Percentiles rank a stretch among this genome's conserved stretches.
phyloP scores from a whole-genome alignment of 2,888 invertebrate genomes.

The Hoplodrina blanda region DNA sequence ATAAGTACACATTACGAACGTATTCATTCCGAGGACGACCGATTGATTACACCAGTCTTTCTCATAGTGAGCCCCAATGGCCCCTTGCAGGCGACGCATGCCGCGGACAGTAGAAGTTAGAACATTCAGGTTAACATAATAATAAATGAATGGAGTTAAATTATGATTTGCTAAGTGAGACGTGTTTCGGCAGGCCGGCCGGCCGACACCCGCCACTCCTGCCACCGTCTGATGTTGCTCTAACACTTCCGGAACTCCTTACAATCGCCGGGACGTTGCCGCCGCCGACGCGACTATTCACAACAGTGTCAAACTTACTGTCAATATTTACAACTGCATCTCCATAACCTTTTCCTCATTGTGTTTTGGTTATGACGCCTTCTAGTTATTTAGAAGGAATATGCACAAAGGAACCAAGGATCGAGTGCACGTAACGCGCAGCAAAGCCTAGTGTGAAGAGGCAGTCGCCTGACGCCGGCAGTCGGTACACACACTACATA shows the following conservation, averaged over 20 bases:
- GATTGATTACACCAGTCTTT: not conserved
- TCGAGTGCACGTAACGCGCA: not conserved
- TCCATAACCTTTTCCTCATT: not conserved
- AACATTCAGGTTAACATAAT: too few species aligned
- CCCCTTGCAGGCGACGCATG: too few species aligned
- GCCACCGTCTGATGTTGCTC: not conserved
- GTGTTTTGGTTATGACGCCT: not conserved
- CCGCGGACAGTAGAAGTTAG: too few species aligned
- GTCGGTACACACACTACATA: not conserved
- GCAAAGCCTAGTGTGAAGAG: too few species aligned
- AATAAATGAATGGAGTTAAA: too few species aligned
- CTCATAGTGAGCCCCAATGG: too few species aligned
- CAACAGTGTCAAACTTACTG: conserved; percentile 10
- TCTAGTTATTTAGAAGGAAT: not conserved
- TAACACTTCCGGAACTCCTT: conserved; percentile 27
- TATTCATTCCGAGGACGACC: conserved; percentile 3
- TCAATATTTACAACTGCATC: conserved; percentile 37
- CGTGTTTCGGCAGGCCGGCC: too few species aligned
- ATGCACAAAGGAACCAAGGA: not conserved
- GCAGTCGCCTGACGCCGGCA: too few species aligned
- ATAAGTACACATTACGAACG: conserved; percentile 2
- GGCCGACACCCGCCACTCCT: too few species aligned
- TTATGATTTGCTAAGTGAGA: too few species aligned
- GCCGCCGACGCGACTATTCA: not conserved
- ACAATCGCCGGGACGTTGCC: conserved; percentile 1